These are phyloP conservation scores for Merluccius polli DNA, from an alignment of 2,797 vertebrate species.

Conservation along the genomic window DNA sequence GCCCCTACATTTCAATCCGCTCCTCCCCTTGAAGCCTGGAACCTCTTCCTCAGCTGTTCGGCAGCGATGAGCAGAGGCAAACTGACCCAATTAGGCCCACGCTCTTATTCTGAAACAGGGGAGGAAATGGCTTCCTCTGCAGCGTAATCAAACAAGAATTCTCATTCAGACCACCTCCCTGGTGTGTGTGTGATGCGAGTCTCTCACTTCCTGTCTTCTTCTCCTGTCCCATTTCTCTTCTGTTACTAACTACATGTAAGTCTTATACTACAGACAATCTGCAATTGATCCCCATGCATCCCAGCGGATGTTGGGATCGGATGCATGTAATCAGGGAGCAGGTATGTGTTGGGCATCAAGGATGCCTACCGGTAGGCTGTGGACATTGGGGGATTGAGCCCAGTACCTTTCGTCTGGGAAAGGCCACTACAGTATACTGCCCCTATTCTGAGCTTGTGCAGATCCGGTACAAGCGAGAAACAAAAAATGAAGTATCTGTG, in stretches of 20 bases:
- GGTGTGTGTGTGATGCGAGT: conserved; percentile 35
- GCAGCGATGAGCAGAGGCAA: conserved; percentile 41
- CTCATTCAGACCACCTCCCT: conserved; percentile 58
- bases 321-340: not conserved
- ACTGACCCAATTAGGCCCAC: conserved; percentile 61
- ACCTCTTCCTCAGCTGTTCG: conserved; percentile 46
- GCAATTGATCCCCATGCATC: not conserved
- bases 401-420: not conserved
- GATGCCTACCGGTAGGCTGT: not conserved
- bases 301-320: not conserved
- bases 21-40: conserved; percentile 23
- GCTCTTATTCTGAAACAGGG: conserved; percentile 42
- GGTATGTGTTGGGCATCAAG: not conserved
- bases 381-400: not conserved
- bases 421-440: not conserved
- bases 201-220: conserved; percentile 18
- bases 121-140: conserved; percentile 51
- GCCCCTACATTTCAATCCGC: conserved; percentile 12
- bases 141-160: conserved; percentile 54
- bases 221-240: conserved; percentile 41
- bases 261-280: not conserved
- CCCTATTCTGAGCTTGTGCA: not conserved
- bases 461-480: not conserved
- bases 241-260: not conserved
- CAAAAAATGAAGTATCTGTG: not conserved